Base-by-base conservation (phyloP, 1,140 invertebrate species). In the Drosophila littoralis region DNA sequence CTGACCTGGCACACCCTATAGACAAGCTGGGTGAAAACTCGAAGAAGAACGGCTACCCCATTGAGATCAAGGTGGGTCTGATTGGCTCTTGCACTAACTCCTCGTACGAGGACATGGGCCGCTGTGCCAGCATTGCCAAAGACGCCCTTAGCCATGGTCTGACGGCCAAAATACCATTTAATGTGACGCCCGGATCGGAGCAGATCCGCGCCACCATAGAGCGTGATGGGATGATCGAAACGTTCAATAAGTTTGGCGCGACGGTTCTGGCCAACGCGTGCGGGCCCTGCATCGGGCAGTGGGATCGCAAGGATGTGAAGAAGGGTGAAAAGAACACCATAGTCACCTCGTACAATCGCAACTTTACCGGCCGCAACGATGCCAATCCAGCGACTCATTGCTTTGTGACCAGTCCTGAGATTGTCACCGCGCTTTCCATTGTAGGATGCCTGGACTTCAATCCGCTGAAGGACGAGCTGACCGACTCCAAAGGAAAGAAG, bases 321-420 rank as follows among this genome's bases (percentile, higher is more conserved):
- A 99, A 99, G 92, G 99, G 99, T 13, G 98, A 99, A 66, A 99
- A 99, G 93, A 99, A 99, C 92, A 99, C 99, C 0, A 99, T 99
- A 91, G 98, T 99, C 10, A 99, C 98, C 4, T 99, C 99, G 0
- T 99, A 99, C 94, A 99, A 99, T 93, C 94, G 99, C 52, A 99
- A 99, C 93, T 99, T 99, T 94, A 99, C 98, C 17, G 97, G 96
- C 1, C 94, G 99, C 75, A 99, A 99, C 93, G 99, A 99, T 93
- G 99, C 98, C 64, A 99, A 99, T 93, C 98, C 99, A 1, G 97
- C 98, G 2, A 99, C 99, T 0, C 99, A 99, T 92, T 96, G 96
- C 69, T 99, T 99, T 93, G 99, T 99, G 51, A 99, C 99, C 32
- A 99, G 98, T 78, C 99, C 99, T 7, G 99, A 99, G 93, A 93